Evolutionary conservation across 2,888 invertebrate genomes (phyloP).

Genomic region (Sepioteuthis lessoniana): DNA sequence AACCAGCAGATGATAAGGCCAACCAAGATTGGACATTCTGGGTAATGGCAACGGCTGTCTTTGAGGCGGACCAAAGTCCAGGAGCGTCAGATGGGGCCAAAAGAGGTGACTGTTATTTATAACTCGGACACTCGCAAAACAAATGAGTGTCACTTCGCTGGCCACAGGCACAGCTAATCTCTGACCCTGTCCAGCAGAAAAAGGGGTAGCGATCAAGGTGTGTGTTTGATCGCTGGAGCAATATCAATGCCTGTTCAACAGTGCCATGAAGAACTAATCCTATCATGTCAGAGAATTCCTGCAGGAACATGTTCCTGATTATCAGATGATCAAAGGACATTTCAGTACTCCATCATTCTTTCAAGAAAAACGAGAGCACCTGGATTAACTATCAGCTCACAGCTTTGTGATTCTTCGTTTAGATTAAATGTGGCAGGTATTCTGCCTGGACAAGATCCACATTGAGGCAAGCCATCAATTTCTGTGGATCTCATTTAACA

Average conservation of each 20-base stretch:
- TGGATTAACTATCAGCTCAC: background rate
- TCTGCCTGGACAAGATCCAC: background rate
- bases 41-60: background rate
- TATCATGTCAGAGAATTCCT: background rate
- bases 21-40: conserved; percentile 33
- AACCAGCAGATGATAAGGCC: conserved; percentile 33
- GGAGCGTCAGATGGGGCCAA: background rate
- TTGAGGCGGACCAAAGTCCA: background rate
- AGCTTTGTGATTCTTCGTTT: background rate
- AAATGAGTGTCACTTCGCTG: conserved; percentile 10
- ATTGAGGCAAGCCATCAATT: background rate
- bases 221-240: background rate
- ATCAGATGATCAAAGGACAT: conserved; percentile 21
- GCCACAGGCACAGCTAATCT: background rate
- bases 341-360: conserved; percentile 14
- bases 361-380: background rate
- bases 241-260: background rate
- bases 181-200: background rate
- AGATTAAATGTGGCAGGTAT: background rate
- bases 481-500: background rate
- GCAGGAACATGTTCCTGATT: conserved; percentile 18
- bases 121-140: background rate
- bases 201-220: background rate
- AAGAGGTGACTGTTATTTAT: background rate
- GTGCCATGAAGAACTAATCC: background rate